These are phyloP conservation scores for Elephas maximus DNA, from an alignment of 2,113 vertebrate species.

Conservation along the genomic window DNA sequence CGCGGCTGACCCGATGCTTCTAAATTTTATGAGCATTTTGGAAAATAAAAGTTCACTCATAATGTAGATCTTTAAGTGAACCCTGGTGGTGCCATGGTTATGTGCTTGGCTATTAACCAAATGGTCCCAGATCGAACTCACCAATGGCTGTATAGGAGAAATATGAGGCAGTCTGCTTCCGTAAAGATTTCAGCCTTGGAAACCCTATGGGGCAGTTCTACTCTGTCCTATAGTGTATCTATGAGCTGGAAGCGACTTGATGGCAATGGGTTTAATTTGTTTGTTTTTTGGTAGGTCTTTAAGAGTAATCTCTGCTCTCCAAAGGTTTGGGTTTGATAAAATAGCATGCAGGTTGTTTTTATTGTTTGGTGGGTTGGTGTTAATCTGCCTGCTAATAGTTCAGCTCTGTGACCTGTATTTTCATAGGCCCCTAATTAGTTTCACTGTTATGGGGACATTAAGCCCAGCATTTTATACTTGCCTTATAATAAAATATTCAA, in stretches of 20 bases:
- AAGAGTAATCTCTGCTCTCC: background rate
- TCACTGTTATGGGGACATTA: background rate
- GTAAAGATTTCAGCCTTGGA: background rate
- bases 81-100: background rate
- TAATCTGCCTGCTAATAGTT: background rate
- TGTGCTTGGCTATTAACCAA: too few relatives aligned
- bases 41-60: conserved; percentile 50
- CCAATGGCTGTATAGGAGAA: too few relatives aligned
- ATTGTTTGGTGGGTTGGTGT: background rate
- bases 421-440: background rate
- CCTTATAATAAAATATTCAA: background rate
- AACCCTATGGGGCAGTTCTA: background rate
- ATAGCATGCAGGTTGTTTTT: background rate
- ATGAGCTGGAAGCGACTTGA: background rate
- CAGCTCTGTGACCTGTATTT: background rate
- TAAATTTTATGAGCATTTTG: conserved; percentile 12
- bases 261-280: background rate
- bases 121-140: too few relatives aligned
- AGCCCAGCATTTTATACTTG: background rate
- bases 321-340: background rate
- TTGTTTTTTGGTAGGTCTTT: background rate
- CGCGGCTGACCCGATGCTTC: background rate
- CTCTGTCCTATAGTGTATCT: background rate
- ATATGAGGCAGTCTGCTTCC: too few relatives aligned
- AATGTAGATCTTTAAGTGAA: background rate